These are phyloP conservation scores for Columbina picui DNA, from an alignment of 2,113 vertebrate species.

Conservation along the genomic window DNA sequence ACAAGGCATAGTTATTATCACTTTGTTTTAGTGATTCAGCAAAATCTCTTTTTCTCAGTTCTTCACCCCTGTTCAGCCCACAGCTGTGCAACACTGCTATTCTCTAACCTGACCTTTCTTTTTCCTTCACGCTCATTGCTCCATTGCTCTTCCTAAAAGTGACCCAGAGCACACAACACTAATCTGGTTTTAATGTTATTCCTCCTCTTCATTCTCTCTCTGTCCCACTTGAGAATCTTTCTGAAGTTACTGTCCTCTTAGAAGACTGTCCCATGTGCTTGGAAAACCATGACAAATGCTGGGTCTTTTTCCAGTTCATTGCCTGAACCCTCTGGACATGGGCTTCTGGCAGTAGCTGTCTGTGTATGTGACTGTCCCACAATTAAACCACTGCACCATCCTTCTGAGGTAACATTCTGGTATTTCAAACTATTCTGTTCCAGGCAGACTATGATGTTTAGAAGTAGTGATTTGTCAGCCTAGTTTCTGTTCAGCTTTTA, in stretches of 20 bases:
- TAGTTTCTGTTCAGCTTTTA: background rate
- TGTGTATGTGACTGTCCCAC: rapidly evolving
- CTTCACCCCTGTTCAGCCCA: background rate
- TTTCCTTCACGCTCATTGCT: background rate
- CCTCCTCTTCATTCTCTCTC: background rate
- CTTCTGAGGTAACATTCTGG: background rate
- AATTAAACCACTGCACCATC: background rate
- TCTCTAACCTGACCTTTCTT: background rate
- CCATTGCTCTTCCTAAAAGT: background rate
- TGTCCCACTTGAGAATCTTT: background rate
- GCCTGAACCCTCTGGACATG: background rate
- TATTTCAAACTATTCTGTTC: background rate
- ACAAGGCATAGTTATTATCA: background rate
- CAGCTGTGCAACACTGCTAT: background rate
- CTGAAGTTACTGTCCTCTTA: background rate
- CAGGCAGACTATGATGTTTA: background rate
- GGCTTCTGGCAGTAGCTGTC: background rate
- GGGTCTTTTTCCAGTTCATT: background rate
- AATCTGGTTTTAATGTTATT: background rate
- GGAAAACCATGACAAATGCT: background rate
- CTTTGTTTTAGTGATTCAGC: background rate
- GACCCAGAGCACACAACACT: rapidly evolving
- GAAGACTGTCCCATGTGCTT: background rate
- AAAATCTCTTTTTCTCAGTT: background rate
- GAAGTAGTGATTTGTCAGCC: background rate